These are phyloP conservation scores for Mythimna lalbum DNA, from an alignment of 2,888 invertebrate species.

Conservation along the genomic window DNA sequence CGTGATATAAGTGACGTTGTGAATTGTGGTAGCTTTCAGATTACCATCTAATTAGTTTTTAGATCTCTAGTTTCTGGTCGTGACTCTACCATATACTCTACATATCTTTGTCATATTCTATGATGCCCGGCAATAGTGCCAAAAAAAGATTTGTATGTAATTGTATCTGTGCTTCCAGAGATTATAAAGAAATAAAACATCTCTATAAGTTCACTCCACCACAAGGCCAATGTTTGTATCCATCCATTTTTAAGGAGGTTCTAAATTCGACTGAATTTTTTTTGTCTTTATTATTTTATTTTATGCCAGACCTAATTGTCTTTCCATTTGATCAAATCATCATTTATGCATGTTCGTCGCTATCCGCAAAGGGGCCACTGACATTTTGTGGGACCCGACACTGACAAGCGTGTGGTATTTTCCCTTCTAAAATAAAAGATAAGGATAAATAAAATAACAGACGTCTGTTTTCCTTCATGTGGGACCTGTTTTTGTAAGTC, in stretches of 20 bases:
- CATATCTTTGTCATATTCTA: not conserved
- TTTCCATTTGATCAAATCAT: conserved; percentile 8
- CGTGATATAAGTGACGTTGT: conserved; percentile 4
- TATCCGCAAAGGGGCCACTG: not conserved
- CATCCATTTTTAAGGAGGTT: not conserved
- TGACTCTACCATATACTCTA: not conserved
- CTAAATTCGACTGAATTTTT: no score
- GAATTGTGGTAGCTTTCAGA: not conserved
- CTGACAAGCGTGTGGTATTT: conserved; percentile 9
- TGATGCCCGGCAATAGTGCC: not conserved
- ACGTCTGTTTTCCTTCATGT: conserved; percentile 21
- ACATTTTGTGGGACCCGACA: conserved; percentile 9
- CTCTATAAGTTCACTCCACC: not conserved
- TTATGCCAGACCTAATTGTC: not conserved
- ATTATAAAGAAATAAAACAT: no score
- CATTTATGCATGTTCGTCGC: conserved; percentile 16
- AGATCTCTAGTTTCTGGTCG: not conserved
- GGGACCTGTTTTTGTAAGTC: conserved; percentile 42
- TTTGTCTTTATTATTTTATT: conserved; percentile 5
- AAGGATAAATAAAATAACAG: conserved; percentile 10
- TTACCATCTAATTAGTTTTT: not conserved
- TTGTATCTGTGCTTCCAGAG: no score
- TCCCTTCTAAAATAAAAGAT: conserved; percentile 12
- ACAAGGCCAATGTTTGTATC: not conserved
- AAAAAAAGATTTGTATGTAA: no score